Evolutionary conservation across 2,797 vertebrate genomes (phyloP).

Genomic region (Phataginus tricuspis): DNA sequence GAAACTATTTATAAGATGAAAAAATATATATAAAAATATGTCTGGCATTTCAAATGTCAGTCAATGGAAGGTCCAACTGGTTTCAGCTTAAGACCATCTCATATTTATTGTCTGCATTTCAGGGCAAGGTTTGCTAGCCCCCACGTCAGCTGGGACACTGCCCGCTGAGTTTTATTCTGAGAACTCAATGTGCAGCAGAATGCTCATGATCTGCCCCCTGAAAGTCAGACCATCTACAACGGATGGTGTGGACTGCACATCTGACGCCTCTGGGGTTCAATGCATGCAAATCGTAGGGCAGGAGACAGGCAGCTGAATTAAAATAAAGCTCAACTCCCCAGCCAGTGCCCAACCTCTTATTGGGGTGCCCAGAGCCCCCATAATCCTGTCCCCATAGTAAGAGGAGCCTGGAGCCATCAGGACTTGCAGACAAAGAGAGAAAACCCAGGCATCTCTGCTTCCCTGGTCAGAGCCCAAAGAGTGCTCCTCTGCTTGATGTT

Average conservation of each 20-base stretch:
- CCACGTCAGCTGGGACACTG: background rate
- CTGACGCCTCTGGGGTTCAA: background rate
- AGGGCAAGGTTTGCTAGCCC: background rate
- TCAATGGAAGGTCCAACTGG: background rate
- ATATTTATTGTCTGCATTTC: accelerated
- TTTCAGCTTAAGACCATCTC: background rate
- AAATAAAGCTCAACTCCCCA: background rate
- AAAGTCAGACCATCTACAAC: background rate
- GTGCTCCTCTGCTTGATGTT: background rate
- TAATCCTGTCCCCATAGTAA: too few relatives aligned
- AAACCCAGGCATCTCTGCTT: too few relatives aligned
- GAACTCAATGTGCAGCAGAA: background rate
- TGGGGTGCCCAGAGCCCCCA: too few relatives aligned
- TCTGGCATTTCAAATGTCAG: background rate
- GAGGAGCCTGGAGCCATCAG: accelerated
- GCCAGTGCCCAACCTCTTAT: too few relatives aligned
- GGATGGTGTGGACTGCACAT: accelerated
- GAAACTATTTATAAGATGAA: background rate
- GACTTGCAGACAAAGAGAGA: too few relatives aligned
- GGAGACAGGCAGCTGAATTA: background rate
- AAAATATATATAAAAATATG: background rate
- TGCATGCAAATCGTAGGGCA: background rate
- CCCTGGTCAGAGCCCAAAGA: background rate
- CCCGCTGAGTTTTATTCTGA: background rate
- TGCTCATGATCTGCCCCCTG: background rate